Evolutionary conservation across 1,140 invertebrate genomes (phyloP), one percentile per base, ranked within the genome.

Genomic region (Bicyclus anynana): DNA sequence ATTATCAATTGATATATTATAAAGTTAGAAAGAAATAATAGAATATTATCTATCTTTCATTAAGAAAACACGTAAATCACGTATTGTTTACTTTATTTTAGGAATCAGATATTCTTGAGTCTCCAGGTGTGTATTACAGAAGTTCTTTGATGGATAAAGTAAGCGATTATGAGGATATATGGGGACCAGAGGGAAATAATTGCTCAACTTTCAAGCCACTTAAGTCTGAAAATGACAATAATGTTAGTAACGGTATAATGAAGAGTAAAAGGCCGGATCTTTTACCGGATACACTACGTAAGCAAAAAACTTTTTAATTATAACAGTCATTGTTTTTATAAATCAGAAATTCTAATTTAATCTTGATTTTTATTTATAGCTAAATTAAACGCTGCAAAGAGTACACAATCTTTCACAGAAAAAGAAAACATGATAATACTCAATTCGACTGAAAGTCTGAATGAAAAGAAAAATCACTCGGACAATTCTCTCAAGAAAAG

Each of bases 101-200:
- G 81, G 95, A 96, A 72, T 96, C 94, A 5, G 95, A 96, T 77
- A 96, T 96, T 47, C 82, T 96, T 37, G 95, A 96, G 76, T 95
- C 94, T 17, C 93, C 93, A n/a, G 91, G 92, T 53, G 89, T 93
- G 12, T 98, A 97, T 78, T 97, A 95, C 70, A 91, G 94, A 57
- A 97, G 96, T 77, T 95, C 94, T 5, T 89, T 97, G 5, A 94
- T 94, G 40, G 97, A 98, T 77, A 98, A 97, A 89, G 93, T 96
- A 17, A 97, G 96, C 56, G 97, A 98, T 86, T 98, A 98, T 80
- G 97, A 98, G 87, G 97, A 98, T 78, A 94, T 98, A 60, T 98
- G 97, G 97, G 93, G 92, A 29, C 93, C 92, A 40, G 92, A 95
- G 87, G 71, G 90, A 79, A 76, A 91, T 76, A 91, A 91, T 26